Conservation (phyloP, 1,140 invertebrate genomes). For the Liolophura sinensis region DNA sequence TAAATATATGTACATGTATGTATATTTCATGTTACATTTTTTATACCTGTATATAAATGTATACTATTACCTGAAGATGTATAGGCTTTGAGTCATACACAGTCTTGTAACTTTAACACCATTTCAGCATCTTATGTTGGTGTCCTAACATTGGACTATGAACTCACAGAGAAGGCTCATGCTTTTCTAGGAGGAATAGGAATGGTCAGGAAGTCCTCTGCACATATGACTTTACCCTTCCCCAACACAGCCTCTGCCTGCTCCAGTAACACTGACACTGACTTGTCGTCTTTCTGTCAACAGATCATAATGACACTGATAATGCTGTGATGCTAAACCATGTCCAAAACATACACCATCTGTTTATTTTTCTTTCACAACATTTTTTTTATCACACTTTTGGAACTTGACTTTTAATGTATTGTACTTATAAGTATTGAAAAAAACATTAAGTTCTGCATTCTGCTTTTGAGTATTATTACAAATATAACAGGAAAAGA, state of each 20-base stretch:
- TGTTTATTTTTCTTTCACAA: neutral
- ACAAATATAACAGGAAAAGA: too few relatives aligned
- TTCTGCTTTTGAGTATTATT: neutral
- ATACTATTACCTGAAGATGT: too few relatives aligned
- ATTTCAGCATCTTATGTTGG: too few relatives aligned
- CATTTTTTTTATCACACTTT: neutral
- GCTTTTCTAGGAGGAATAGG: too few relatives aligned
- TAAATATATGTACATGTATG: too few relatives aligned
- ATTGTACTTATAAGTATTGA: neutral
- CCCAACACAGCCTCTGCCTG: slow-evolving; percentile 24
- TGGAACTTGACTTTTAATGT: neutral
- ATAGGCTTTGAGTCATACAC: too few relatives aligned
- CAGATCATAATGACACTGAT: neutral
- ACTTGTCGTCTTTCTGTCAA: slow-evolving; percentile 29
- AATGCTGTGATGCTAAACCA: neutral
- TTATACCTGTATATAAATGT: too few relatives aligned
- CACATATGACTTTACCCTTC: slow-evolving; percentile 22
- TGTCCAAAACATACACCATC: neutral
- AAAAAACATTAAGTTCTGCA: neutral
- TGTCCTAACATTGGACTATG: too few relatives aligned
- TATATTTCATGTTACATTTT: too few relatives aligned
- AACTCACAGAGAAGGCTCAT: too few relatives aligned
- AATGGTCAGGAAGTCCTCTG: slow-evolving; percentile 26
- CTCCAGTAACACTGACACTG: slow-evolving; percentile 19
- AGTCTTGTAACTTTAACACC: too few relatives aligned